Evolutionary conservation across 2,888 invertebrate genomes (phyloP), one percentile per base, ranked within the genome.

Genomic region (Pyrrhosoma nymphula): DNA sequence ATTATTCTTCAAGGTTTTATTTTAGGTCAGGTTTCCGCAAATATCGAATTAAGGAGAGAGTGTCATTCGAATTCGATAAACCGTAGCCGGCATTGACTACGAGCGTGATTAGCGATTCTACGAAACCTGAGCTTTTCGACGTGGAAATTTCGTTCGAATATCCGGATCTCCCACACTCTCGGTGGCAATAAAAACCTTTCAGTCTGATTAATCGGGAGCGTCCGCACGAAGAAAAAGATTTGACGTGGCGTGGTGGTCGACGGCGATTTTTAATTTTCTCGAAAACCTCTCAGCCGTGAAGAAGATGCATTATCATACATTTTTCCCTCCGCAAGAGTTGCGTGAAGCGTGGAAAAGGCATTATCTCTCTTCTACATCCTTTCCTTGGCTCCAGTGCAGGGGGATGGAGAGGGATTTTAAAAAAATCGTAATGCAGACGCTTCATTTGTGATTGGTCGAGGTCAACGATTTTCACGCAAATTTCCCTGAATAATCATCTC

Each of bases 381-480:
- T 35, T 35, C 75, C 30, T 30, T 30, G 75, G 75, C 75, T 82
- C 35, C 30, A 30, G 75, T 30, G 69, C 26, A 26, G 16, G 16
- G 63, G 23, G 26, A 26, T n/a, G 12, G 75, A 35, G 75, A 69
- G n/a, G 18, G n/a, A 35, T 8, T 20, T 20, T 30, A 82, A 30
- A 82, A 30, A 82, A 30, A 82, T 82, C n/a, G 30, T 35, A 47
- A 47, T 47, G 75, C 75, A 10, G 75, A 82, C 12, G 75, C 75
- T 82, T 82, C 75, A 82, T 82, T 82, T 82, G 75, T 82, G 75
- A 82, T 82, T 82, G 3, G 75, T 30, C 75, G 75, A 82, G 75
- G 75, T 82, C 75, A 35, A 82, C 35, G 75, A 82, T 82, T 82
- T 82, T 82, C 75, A 30, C 75, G 75, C 75, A 82, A 35, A 82